Conservation (phyloP, 2,113 vertebrate species). For the Furnarius figulus region DNA sequence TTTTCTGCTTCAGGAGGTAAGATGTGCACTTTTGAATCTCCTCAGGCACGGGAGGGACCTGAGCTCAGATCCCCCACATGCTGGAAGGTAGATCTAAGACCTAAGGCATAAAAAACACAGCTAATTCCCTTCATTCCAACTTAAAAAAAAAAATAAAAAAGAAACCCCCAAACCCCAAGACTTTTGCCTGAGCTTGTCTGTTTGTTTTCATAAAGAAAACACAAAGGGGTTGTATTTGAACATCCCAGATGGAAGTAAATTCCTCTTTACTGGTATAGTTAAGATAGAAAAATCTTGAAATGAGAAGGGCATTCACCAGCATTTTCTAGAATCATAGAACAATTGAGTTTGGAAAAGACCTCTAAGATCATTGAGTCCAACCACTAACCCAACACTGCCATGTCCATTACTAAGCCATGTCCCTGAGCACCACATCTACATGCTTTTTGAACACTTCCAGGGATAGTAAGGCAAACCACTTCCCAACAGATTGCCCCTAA, state of each 20-base stretch:
- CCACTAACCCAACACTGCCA: no score
- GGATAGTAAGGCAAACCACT: fast-evolving
- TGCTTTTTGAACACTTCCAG: not conserved
- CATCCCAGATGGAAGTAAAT: not conserved
- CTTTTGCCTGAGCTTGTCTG: not conserved
- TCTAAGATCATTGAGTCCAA: not conserved
- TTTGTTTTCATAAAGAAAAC: not conserved
- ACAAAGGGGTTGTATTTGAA: not conserved
- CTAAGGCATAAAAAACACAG: not conserved
- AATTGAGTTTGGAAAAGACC: not conserved
- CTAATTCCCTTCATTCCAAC: not conserved
- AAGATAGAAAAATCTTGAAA: not conserved
- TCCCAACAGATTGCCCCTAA: not conserved
- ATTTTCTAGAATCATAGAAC: not conserved
- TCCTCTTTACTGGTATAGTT: not conserved
- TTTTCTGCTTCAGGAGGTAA: not conserved
- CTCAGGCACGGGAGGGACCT: not conserved
- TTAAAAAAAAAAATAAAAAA: not conserved
- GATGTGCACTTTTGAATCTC: not conserved
- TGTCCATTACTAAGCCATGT: no score
- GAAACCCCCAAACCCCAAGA: not conserved
- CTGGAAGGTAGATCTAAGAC: not conserved
- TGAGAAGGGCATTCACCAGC: not conserved
- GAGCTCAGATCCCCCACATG: not conserved
- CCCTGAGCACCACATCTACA: no score